A percentile compares a stretch with the other conserved stretches of the same genome.
Evolutionary conservation across 1,140 invertebrate genomes (phyloP).

Genomic region (Batillaria attramentaria): DNA sequence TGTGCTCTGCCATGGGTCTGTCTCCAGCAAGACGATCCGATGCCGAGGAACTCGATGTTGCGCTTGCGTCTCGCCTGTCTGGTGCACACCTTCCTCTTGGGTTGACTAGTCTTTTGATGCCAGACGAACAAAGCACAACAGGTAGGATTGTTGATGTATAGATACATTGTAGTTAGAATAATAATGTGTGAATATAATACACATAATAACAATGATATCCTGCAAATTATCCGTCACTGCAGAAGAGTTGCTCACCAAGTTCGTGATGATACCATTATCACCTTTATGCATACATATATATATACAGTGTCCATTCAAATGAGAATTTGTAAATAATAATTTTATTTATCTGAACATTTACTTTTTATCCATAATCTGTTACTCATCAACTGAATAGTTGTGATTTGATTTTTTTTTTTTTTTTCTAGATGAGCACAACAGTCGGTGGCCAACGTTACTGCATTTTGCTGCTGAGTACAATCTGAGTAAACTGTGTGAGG

Average conservation of each 20-base stretch:
- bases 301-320: too few species aligned
- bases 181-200: neutral
- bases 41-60: neutral
- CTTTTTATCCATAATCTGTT: too few species aligned
- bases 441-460: conserved; percentile 23
- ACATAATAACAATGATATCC: neutral
- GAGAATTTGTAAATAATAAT: too few species aligned
- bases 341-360: too few species aligned
- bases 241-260: too few species aligned
- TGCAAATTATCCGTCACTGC: neutral
- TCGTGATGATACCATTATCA: too few species aligned
- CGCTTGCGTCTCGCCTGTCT: conserved; percentile 18
- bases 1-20: conserved; percentile 10
- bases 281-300: too few species aligned
- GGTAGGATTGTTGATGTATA: conserved; percentile 15
- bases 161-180: neutral
- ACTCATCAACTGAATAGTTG: too few species aligned
- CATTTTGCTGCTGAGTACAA: conserved; percentile 40
- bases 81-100: neutral
- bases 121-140: conserved; percentile 11
- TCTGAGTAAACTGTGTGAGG: conserved; percentile 8
- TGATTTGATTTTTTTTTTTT: too few species aligned
- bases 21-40: neutral
- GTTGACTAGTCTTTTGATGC: neutral
- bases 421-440: neutral